Percentiles rank a stretch among this genome's conserved stretches.
These are phyloP conservation scores for Andrena camellia DNA, from an alignment of 2,888 invertebrate species.

Conservation along the genomic window DNA sequence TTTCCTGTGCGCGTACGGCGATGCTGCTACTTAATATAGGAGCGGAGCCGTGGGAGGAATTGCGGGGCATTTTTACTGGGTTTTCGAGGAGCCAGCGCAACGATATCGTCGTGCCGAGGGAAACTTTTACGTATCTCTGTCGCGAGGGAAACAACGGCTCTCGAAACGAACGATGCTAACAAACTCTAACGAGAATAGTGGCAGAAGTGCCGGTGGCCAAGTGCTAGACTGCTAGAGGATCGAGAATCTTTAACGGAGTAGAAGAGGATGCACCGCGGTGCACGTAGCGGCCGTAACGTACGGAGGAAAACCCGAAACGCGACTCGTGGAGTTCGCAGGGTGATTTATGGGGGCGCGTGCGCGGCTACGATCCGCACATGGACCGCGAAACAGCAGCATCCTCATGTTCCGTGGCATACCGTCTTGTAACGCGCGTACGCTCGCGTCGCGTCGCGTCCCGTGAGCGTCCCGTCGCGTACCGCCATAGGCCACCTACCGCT, in stretches of 20 bases:
- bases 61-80: background rate
- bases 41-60: constrained; percentile 13
- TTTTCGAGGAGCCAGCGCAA: background rate
- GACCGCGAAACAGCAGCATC: constrained; percentile 38
- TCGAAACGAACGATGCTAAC: background rate
- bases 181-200: too few relatives aligned
- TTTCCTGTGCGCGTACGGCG: constrained; percentile 6
- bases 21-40: constrained; percentile 41
- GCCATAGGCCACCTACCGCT: too few relatives aligned
- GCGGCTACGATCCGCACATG: constrained; percentile 52
- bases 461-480: background rate
- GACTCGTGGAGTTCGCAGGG: constrained; percentile 59
- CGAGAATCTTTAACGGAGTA: background rate
- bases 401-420: constrained; percentile 25
- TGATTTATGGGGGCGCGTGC: constrained; percentile 72
- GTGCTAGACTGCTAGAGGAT: background rate
- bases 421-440: constrained; percentile 23
- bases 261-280: background rate
- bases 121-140: background rate
- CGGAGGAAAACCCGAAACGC: constrained; percentile 32
- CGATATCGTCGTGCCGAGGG: background rate
- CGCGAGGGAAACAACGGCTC: background rate
- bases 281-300: constrained; percentile 23
- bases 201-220: too few relatives aligned
- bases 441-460: background rate